Conservation (phyloP, 2,888 invertebrate genomes). For the Oeneis ivallda region DNA sequence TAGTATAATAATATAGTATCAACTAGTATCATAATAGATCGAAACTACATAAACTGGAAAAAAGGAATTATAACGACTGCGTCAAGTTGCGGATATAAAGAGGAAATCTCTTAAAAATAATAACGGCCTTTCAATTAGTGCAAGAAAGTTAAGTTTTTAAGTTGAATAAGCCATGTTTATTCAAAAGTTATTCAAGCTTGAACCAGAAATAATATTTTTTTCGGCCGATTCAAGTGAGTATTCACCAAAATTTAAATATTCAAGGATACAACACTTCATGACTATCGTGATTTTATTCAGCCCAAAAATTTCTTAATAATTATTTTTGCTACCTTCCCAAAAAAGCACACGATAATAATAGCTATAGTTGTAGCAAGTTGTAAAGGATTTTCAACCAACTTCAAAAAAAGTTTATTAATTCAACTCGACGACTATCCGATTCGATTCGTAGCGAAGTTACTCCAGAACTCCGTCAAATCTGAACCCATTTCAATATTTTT, state of each 20-base stretch:
- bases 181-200: neutral
- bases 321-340: too few species aligned
- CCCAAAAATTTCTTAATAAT: neutral
- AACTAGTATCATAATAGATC: too few species aligned
- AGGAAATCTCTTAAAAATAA: neutral
- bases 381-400: too few species aligned
- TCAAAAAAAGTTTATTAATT: too few species aligned
- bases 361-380: too few species aligned
- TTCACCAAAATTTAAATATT: slow-evolving; percentile 7
- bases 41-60: too few species aligned
- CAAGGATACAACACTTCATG: neutral
- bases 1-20: too few species aligned
- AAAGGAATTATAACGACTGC: slow-evolving; percentile 1
- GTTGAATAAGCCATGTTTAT: slow-evolving; percentile 9
- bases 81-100: slow-evolving; percentile 3
- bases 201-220: slow-evolving; percentile 3
- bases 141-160: slow-evolving; percentile 10
- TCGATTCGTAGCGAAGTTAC: too few species aligned
- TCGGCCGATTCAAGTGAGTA: neutral
- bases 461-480: too few species aligned
- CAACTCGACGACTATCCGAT: too few species aligned
- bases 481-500: too few species aligned
- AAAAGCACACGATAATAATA: too few species aligned
- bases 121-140: slow-evolving; percentile 14
- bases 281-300: neutral